Evolutionary conservation across 2,797 vertebrate genomes (phyloP).

Genomic region (Falco concolor): DNA sequence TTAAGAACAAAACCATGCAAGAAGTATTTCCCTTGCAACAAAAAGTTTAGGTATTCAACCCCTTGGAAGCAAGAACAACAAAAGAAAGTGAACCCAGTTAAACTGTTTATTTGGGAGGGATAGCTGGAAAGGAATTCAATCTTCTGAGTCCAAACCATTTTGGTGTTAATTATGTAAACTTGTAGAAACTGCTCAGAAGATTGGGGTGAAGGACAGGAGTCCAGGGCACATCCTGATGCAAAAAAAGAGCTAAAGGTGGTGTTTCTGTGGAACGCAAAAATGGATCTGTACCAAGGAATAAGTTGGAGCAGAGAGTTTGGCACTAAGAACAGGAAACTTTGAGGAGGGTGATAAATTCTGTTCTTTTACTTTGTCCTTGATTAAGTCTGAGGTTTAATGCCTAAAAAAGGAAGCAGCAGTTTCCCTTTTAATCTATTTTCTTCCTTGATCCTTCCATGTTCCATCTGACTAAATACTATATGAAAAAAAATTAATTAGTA

Average conservation of each 20-base stretch:
- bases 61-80: neutral
- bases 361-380: neutral
- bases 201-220: neutral
- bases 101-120: neutral
- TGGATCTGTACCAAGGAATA: neutral
- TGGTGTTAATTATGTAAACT: neutral
- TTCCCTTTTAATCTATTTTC: neutral
- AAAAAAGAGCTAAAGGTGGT: neutral
- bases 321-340: neutral
- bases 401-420: neutral
- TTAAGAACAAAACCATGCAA: neutral
- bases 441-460: neutral
- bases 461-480: neutral
- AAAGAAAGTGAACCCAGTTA: neutral
- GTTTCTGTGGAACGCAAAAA: neutral
- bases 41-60: neutral
- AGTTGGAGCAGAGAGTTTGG: neutral
- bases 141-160: neutral
- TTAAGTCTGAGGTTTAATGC: neutral
- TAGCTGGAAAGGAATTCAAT: neutral
- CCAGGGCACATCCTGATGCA: neutral
- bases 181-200: neutral
- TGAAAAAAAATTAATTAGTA: neutral
- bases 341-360: neutral
- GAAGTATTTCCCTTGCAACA: neutral